Base-by-base conservation (phyloP, 1,140 invertebrate species). In the Argopecten irradians region DNA sequence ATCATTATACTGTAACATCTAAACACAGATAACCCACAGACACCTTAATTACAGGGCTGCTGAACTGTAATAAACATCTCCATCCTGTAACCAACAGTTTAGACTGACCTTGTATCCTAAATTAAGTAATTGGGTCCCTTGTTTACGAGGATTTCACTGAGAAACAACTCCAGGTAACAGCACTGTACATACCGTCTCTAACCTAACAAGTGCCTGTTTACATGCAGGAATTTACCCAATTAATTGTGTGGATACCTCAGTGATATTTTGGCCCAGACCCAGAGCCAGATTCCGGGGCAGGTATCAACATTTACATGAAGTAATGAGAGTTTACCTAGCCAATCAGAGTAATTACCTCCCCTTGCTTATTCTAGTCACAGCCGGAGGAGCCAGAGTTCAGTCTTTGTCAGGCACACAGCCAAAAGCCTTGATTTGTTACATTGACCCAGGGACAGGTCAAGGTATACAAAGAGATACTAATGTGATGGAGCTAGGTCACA, bases 161-260 rank as follows among this genome's bases (percentile, higher is more conserved):
- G n/a, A 71, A n/a, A 71, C 16, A 55, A 55, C 43, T 55, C 16
- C 3, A n/a, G 8, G 55, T 71, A 71, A 71, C 16, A 71, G 55
- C 28, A 28, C 2, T 1, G n/a, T 28, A 71, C 55, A 71, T 71
- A 28, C 55, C 55, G 11, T 16, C 55, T 71, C 11, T 16, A 71
- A 71, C 55, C 55, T 71, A 5, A 22, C 55, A 71, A 71, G 55
- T 71, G 55, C 28, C 22, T 71, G 55, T 71, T 71, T 71, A 71
- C 55, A 71, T 28, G 55, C 55, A 71, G 55, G 55, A 71, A 71
- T 71, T 71, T 71, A 71, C 28, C 55, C 55, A 71, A 71, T 71
- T 71, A 71, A 71, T 71, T 71, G 55, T n/a, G 55, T 71, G 55
- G 55, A 71, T 71, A 71, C 55, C 55, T 71, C 55, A 28, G 55